Evolutionary conservation across 2,797 vertebrate species (phyloP).

Genomic region (Anomalospiza imberbis): DNA sequence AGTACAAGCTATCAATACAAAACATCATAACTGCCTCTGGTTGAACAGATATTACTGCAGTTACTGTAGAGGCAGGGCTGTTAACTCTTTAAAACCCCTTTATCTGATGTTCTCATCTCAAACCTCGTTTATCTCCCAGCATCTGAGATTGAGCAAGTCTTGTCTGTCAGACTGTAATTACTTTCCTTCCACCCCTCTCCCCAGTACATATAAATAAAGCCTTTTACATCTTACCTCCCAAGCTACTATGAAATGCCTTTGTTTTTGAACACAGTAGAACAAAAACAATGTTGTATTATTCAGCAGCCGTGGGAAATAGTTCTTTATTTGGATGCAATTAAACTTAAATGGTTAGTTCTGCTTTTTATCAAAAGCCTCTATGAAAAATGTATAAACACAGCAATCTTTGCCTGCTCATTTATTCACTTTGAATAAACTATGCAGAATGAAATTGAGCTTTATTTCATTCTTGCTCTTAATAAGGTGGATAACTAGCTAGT

Average conservation of each 20-base stretch:
- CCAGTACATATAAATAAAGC: neutral
- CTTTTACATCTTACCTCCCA: slow-evolving; percentile 42
- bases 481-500: slow-evolving; percentile 49
- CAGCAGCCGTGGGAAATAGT: slow-evolving; percentile 46
- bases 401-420: slow-evolving; percentile 40
- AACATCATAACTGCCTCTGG: neutral
- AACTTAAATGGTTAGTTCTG: slow-evolving; percentile 53
- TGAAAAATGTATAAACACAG: slow-evolving; percentile 61
- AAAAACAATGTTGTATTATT: slow-evolving; percentile 53
- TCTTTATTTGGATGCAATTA: slow-evolving; percentile 68
- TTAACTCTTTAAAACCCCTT: slow-evolving; percentile 39
- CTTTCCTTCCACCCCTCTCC: neutral
- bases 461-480: slow-evolving; percentile 52
- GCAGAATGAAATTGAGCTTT: slow-evolving; percentile 53
- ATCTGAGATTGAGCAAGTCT: neutral
- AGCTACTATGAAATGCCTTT: slow-evolving; percentile 42
- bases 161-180: neutral
- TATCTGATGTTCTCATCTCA: neutral
- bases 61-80: neutral
- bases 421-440: slow-evolving; percentile 62
- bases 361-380: slow-evolving; percentile 57
- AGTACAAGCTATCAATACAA: slow-evolving; percentile 19
- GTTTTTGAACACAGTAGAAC: slow-evolving; percentile 31
- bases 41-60: neutral
- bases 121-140: neutral